Base-by-base conservation (phyloP, 2,113 vertebrate species). In the Tauraco erythrolophus region DNA sequence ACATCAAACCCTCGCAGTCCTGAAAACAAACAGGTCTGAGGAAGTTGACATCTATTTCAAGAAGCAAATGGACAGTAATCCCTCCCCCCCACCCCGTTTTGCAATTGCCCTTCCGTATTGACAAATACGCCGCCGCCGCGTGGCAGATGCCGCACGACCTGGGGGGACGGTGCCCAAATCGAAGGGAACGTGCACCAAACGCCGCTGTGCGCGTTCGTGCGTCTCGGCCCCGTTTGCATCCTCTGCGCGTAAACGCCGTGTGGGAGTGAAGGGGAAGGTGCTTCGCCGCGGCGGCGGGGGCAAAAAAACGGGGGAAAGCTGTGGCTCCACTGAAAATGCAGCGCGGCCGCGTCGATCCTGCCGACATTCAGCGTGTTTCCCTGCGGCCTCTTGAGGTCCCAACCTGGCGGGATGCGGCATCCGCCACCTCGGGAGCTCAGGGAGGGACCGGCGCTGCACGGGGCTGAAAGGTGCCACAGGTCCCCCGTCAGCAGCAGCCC, bases 261-360 rank as follows among this genome's bases (percentile, higher is more conserved):
- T 86, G 68, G 24, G 22, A 28, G 31, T 19, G 31, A 19, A 68
- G 68, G 48, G 41, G 46, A 41, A n/a, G 7, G n/a, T 0, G 1
- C 64, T 65, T 48, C 2, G 18, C 71, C 76, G 88, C 82, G 13
- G 31, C 13, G 7, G 43, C 54, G 62, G 33, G 54, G 81, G 81
- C 53, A 31, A n/a, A n/a, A n/a, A n/a, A n/a, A 1, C 9, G 19
- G 61, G 76, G 45, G 35, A 61, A 58, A 51, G 16, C 24, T n/a
- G 53, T 48, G 65, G 11, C 45, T 82, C 39, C 21, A 11, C 88
- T 77, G 60, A 39, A 88, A 79, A 21, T 10, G 6, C 43, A 68
- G 48, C 0, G 0, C 13, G 4, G 5, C 41, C 8, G 1, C 7
- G 2, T 12, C 1, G 0, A 12, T 69, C 51, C 41, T 14, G 31